Evolutionary conservation across 2,888 invertebrate species (phyloP), one percentile per base, ranked within the genome.

Genomic region (Dynastes maya): DNA sequence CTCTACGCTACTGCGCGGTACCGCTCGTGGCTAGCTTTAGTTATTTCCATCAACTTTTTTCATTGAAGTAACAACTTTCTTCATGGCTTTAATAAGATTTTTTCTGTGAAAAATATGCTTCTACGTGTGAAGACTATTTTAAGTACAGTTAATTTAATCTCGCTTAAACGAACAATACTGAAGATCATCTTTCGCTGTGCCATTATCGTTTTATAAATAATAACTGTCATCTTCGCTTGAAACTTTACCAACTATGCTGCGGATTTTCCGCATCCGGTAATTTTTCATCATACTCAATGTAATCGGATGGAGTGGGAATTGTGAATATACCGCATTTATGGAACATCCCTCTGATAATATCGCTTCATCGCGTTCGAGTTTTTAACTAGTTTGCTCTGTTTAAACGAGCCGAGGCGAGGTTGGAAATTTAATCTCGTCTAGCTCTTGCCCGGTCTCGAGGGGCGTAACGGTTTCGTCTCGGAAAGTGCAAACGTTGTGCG

Each of bases 381-480:
- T 63, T 63, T 63, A 63, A 63, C 63, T 32, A 63, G 63, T 63
- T 63, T 32, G 63, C 29, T 63, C 37, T 8, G 63, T 63, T 32
- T 63, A 63, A 63, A 63, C 63, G 63, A 63, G 32, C 13, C 32
- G 63, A 29, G 32, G 32, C 63, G 63, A 32, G 63, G 29, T 63
- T 32, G 29, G 63, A 13, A 63, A 63, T 32, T 63, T 63, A 63
- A 63, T 63, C 63, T 63, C 63, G 55, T 4, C 55, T 32, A 32
- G 63, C 3, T 2, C 8, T 27, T 63, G 13, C 63, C 6, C 27
- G 63, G 8, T 45, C 45, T 63, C 32, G 32, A 32, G 32, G 32
- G 32, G 63, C 29, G 27, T 29, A n/a, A 29, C 32, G 5, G 63
- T 32, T 32, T 63, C 22, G 22, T 13, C 63, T 11, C 32, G 32